These are phyloP conservation scores for Oostethus manadensis DNA, from an alignment of 2,113 vertebrate genomes.

Conservation along the genomic window DNA sequence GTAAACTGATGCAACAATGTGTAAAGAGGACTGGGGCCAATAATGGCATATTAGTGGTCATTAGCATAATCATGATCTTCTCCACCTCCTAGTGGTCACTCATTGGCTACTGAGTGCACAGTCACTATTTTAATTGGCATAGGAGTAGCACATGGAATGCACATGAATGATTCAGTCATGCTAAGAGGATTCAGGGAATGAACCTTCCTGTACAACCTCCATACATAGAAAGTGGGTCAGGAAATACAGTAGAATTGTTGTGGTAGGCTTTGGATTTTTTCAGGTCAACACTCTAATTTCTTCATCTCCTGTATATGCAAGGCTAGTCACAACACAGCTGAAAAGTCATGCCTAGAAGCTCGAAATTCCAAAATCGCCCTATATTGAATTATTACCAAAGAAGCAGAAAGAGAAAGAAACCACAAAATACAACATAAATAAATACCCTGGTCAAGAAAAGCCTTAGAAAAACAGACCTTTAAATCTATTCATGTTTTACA, in stretches of 20 bases:
- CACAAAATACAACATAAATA: neutral
- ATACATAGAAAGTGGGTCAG: constrained; percentile 50
- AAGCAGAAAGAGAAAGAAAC: neutral
- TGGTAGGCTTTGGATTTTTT: constrained; percentile 14
- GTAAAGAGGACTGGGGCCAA: constrained; percentile 3
- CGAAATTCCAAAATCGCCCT: constrained; percentile 1
- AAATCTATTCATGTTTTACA: constrained; percentile 1
- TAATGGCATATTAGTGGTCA: constrained; percentile 27
- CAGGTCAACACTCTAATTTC: constrained; percentile 20
- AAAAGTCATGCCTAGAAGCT: constrained; percentile 3
- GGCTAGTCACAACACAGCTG: neutral
- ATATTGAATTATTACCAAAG: neutral
- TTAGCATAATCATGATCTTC: constrained; percentile 38
- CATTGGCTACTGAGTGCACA: constrained; percentile 17
- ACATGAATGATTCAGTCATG: constrained; percentile 57
- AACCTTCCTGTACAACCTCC: constrained; percentile 21
- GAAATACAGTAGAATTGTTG: constrained; percentile 18
- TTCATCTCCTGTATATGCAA: neutral
- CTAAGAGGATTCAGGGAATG: constrained; percentile 26
- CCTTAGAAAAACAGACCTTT: neutral
- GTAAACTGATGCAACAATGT: constrained; percentile 14
- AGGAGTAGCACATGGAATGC: constrained; percentile 3
- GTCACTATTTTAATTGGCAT: constrained; percentile 45
- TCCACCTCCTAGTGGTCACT: constrained; percentile 26
- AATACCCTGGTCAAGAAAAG: neutral